Base-by-base conservation (phyloP, 2,797 vertebrate species). In the Carapus acus region DNA sequence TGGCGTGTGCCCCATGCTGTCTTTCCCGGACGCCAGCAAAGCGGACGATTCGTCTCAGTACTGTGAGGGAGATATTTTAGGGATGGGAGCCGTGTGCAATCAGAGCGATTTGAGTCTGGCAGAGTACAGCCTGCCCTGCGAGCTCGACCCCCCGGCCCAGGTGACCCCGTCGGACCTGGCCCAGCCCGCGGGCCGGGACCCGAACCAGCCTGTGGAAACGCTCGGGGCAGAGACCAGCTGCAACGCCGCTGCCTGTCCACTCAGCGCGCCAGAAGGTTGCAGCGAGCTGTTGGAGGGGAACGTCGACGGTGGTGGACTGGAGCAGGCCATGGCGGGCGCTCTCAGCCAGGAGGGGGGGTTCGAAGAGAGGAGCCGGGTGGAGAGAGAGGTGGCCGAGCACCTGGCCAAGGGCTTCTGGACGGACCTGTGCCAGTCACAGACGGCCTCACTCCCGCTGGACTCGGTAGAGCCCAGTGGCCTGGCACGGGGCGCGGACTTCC, bases 371-470 rank as follows among this genome's bases (percentile, higher is more conserved):
- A 98, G 92, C 58, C 92, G 87, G 0, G 94, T 94, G 45, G 94
- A 99, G 62, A 90, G 93, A 44, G 96, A 99, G 69, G 93, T 97
- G 54, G 94, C 95, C 1, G 94, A 99, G 72, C 96, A 97, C 82
- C 83, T 98, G 9, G 94, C 94, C 0, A 91, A 93, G 67, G 94
- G 94, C 5, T 97, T 99, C 78, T 99, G 96, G 96, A 80, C 89
- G 23, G 91, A 97, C 52, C 62, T 93, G 13, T 90, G 86, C 59
- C 86, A 81, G n/a, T 64, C 88, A 51, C 83, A 85, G 24, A 83
- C 88, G 24, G 39, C 83, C 23, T 39, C 83, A 0, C 84, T 86
- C 56, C 86, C 87, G 4, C 34, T 83, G 29, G 84, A 85, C 37
- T 48, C 72, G 24, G 76, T 86, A 5, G 90, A 90, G 27, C 90